phyloP scores from a whole-genome alignment of 2,888 invertebrate genomes.

The Coelopa pilipes region DNA sequence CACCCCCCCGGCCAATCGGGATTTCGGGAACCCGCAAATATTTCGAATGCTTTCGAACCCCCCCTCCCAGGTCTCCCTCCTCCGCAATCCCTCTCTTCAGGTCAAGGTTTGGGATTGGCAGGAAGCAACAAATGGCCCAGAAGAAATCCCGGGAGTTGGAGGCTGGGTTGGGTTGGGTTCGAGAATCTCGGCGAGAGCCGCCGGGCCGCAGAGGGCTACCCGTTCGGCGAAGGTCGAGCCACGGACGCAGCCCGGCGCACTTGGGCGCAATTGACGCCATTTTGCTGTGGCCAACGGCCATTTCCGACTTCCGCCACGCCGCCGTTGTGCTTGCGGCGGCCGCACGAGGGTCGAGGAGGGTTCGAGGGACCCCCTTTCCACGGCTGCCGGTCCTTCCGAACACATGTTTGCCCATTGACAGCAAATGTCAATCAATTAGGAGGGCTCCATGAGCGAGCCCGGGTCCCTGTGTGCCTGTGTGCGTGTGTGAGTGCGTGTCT shows the following conservation, averaged over 20 bases:
- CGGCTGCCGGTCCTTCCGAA: conserved; percentile 13
- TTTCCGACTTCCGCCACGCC: conserved; percentile 12
- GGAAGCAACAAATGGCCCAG: neutral
- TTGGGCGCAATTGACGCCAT: conserved; percentile 13
- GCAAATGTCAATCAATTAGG: conserved; percentile 60
- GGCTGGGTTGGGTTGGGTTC: too few species aligned
- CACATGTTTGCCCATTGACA: conserved; percentile 47
- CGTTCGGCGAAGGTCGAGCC: too few species aligned
- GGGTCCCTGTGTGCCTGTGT: neutral
- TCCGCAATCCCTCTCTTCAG: too few species aligned
- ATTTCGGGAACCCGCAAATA: too few species aligned
- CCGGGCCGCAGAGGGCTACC: too few species aligned
- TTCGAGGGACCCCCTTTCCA: neutral
- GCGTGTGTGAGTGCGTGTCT: neutral
- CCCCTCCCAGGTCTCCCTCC: too few species aligned
- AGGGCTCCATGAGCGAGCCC: conserved; percentile 36
- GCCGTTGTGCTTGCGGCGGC: neutral
- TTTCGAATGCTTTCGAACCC: too few species aligned
- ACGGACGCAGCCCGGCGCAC: too few species aligned
- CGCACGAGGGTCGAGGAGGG: neutral
- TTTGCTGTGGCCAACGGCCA: conserved; percentile 18
- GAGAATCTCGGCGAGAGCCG: too few species aligned
- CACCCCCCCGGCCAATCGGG: too few species aligned
- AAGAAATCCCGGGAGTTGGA: neutral
- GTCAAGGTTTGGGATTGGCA: too few species aligned